Percentiles rank a stretch among this genome's conserved stretches.
Conservation (phyloP, 2,888 invertebrate species). For the Alentia gelatinosa region DNA sequence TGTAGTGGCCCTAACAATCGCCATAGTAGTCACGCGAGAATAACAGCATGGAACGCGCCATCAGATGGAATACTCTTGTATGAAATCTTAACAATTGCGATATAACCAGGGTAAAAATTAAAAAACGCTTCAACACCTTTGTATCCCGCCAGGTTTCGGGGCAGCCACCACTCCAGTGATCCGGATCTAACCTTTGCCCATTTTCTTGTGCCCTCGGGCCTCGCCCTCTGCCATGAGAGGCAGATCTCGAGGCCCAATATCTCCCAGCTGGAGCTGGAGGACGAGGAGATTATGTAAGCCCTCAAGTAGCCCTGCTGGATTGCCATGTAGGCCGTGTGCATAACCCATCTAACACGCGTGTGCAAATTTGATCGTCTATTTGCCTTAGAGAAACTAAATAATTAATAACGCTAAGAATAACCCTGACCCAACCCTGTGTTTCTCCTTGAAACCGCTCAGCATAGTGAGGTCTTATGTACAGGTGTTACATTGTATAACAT, state of each 20-base stretch:
- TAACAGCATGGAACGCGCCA: too few relatives aligned
- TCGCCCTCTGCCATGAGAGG: neutral
- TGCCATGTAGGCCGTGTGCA: neutral
- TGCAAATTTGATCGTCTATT: constrained; percentile 26
- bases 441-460: neutral
- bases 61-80: too few relatives aligned
- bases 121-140: too few relatives aligned
- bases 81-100: too few relatives aligned
- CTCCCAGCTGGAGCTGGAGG: neutral
- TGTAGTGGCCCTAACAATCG: too few relatives aligned
- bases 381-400: constrained; percentile 25
- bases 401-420: neutral
- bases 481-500: neutral
- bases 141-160: neutral
- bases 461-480: neutral
- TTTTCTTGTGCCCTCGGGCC: neutral
- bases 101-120: too few relatives aligned
- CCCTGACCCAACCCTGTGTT: neutral
- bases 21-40: too few relatives aligned
- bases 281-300: constrained; percentile 28
- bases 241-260: neutral
- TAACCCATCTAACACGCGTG: constrained; percentile 20
- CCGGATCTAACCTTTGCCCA: neutral
- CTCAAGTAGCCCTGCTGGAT: neutral
- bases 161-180: neutral